Evolutionary conservation across 2,113 vertebrate species (phyloP), one percentile per base, ranked within the genome.

Genomic region (Macquaria ambigua): DNA sequence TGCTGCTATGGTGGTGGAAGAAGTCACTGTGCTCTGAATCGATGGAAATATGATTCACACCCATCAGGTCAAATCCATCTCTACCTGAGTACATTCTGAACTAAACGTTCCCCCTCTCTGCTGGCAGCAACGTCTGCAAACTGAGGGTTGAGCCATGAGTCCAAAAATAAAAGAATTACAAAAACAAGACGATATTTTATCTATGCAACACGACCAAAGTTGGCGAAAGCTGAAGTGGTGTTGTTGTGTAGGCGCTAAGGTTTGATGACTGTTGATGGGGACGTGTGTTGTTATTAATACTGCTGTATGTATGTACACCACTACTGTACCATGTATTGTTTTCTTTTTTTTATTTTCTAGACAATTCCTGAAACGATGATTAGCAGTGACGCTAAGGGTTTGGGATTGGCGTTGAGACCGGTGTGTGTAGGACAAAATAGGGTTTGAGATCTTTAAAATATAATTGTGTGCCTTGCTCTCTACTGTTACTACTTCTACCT

Each of bases 401-500:
- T 93, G 95, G 92, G 81, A 61, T 78, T 31, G 90, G 84, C 16
- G 87, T 83, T 58, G 41, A 72, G 83, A 77, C 37, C n/a, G 93
- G 95, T 88, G 81, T 88, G 52, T 6, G 41, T 77, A 48, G 72
- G 67, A 71, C 46, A 61, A 88, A 55, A 69, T 93, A 90, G 88
- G 88, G 82, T 90, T 93, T 92, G 81, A 94, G 92, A 91, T 85
- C 95, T 92, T 93, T 87, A 68, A 80, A 96, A 94, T 96, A 97
- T 90, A 90, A 91, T 81, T 96, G 97, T 97, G 98, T 99, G 98
- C 98, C 97, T 99, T 99, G 98, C 97, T 97, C 82, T 87, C 82
- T 87, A 77, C 83, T 81, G 95, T 97, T 94, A 95, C 97, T 97
- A 97, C 97, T 97, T 96, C 96, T 95, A 95, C 90, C 93, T 95